Base-by-base conservation (phyloP, 2,797 vertebrate species). In the Gymnopithys bicolor region DNA sequence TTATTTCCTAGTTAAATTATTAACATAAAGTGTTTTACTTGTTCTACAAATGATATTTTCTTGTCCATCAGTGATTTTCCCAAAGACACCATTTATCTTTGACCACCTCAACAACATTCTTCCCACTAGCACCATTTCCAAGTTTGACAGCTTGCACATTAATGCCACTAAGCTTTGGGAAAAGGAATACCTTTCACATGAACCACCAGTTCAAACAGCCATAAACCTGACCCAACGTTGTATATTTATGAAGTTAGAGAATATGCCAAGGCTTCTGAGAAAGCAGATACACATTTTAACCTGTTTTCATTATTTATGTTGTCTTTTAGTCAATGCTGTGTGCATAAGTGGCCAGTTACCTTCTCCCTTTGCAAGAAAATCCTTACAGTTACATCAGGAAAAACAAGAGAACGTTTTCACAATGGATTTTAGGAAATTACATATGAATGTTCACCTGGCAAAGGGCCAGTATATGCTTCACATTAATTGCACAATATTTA, bases 291-390 rank as follows among this genome's bases (percentile, higher is more conserved):
- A 37, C 19, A 46, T 94, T 84, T 94, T 80, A 75, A 78, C 39
- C 76, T 41, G 43, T 22, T 94, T 91, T 76, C 51, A 71, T 62
- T 37, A 64, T 67, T 92, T 68, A 86, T 69, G 35, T 59, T 59
- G 43, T 41, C 58, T 75, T 87, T 69, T 11, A 56, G 43, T 59
- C 66, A 73, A 83, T 64, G 28, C 7, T 46, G 12, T 48, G 46
- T 56, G 24, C 4, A 7, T 46, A 77, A 70, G 9, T 10, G 23
- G 39, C 10, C 43, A 74, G 49, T 62, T 75, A 43, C 6, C 32
- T 66, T 52, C 17, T 17, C 13, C 8, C 7, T 56, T 66, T 55
- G 69, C 48, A 74, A 62, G 35, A 74, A 91, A 89, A 87, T 62
- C 60, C 39, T 51, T 91, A 83, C 25, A 81, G 33, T 15, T 17